These are phyloP conservation scores for Mionectes olivaceus DNA, from an alignment of 2,797 vertebrate species.

Conservation along the genomic window DNA sequence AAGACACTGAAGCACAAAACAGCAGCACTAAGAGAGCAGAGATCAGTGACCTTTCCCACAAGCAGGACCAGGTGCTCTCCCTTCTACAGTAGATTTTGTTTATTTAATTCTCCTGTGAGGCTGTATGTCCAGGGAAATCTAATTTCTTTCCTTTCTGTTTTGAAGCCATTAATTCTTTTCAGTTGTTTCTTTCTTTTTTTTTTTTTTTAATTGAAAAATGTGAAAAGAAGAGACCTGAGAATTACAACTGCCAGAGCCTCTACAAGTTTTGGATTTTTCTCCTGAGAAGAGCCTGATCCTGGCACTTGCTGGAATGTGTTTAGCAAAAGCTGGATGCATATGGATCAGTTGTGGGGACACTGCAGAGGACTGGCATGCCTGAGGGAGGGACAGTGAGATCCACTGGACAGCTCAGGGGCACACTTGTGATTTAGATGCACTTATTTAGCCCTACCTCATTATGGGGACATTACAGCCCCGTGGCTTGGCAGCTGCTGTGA, in stretches of 20 bases:
- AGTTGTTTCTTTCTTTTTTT: neutral
- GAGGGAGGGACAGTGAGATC: neutral
- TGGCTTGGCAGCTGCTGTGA: conserved; percentile 1
- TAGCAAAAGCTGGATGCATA: neutral
- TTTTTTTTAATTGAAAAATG: neutral
- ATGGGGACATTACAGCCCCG: neutral
- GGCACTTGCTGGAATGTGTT: neutral
- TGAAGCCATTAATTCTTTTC: neutral
- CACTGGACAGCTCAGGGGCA: neutral
- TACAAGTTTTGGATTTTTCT: neutral
- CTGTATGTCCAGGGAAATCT: neutral
- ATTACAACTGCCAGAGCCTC: neutral
- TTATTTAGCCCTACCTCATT: neutral
- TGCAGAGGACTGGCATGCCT: neutral
- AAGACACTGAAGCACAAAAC: neutral
- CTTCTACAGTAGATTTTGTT: neutral
- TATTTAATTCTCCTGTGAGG: neutral
- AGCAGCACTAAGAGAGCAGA: neutral
- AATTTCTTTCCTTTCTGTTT: neutral
- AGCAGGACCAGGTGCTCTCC: neutral
- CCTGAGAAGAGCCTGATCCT: neutral
- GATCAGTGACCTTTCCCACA: neutral
- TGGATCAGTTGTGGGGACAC: neutral
- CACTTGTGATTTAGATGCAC: neutral
- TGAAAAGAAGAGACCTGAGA: neutral